phyloP scores from a whole-genome alignment of 2,797 vertebrate genomes.

The Bovichtus diacanthus region DNA sequence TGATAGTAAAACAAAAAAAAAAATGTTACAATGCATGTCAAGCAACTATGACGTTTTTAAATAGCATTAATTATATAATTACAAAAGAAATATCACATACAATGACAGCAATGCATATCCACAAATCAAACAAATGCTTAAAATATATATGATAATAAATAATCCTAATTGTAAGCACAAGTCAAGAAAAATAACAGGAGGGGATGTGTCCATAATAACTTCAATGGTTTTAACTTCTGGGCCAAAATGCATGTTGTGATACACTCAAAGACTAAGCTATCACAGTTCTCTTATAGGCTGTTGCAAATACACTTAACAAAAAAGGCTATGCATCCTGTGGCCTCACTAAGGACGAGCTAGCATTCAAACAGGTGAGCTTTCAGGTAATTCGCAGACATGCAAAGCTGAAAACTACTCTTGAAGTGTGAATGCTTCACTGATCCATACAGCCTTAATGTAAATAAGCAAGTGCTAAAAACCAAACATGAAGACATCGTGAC shows the following conservation, averaged over 20 bases:
- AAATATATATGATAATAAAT: constrained; percentile 90
- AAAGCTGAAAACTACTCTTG: constrained; percentile 59
- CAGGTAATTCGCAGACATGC: constrained; percentile 60
- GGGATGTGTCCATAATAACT: constrained; percentile 57
- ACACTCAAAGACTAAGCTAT: constrained; percentile 64
- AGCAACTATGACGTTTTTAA: constrained; percentile 85
- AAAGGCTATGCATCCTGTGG: constrained; percentile 37
- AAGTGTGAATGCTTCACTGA: constrained; percentile 49
- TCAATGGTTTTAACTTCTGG: constrained; percentile 70
- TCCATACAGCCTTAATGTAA: constrained; percentile 43
- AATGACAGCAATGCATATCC: constrained; percentile 85
- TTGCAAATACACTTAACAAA: constrained; percentile 62
- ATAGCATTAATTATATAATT: constrained; percentile 87
- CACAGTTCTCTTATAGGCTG: constrained; percentile 67
- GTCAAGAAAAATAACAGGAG: constrained; percentile 59
- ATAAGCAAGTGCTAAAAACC: constrained; percentile 66
- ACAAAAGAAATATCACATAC: constrained; percentile 86
- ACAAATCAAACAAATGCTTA: constrained; percentile 85
- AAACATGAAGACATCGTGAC: constrained; percentile 54
- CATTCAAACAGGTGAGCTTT: constrained; percentile 55
- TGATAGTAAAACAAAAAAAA: constrained; percentile 81
- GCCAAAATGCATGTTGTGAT: constrained; percentile 69
- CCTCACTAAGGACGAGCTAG: constrained; percentile 45
- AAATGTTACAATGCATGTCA: constrained; percentile 86
- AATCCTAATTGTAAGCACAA: constrained; percentile 83